phyloP scores from a whole-genome alignment of 2,113 vertebrate genomes.

The Alligator sinensis region DNA sequence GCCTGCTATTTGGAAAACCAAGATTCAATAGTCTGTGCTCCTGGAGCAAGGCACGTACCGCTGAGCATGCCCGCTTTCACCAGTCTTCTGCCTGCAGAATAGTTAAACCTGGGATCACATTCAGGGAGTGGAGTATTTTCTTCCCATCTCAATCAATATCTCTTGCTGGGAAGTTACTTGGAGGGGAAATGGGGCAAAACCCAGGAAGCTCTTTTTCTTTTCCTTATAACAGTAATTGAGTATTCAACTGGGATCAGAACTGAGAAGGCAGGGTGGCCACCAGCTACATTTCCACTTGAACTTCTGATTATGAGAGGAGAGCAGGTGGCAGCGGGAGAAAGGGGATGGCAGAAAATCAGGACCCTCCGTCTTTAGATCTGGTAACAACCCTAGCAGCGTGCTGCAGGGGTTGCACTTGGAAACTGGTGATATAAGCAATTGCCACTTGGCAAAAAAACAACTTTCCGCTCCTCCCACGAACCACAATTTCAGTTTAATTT shows the following conservation, averaged over 20 bases:
- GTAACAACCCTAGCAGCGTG: constrained; percentile 25
- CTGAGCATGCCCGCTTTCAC: background rate
- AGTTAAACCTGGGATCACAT: background rate
- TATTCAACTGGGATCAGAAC: background rate
- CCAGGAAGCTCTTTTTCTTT: background rate
- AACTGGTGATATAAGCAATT: constrained; percentile 36
- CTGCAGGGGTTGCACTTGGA: background rate
- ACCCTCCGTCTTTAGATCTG: constrained; percentile 15
- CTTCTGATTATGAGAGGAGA: constrained; percentile 32
- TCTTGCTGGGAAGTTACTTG: background rate
- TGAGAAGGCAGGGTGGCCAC: constrained; percentile 19
- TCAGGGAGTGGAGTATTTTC: background rate
- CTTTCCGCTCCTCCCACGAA: constrained; percentile 42
- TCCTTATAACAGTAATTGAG: background rate
- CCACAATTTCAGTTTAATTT: constrained; percentile 74
- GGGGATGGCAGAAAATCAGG: constrained; percentile 30
- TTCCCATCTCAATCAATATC: background rate
- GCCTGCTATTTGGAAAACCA: background rate
- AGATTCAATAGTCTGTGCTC: constrained; percentile 22
- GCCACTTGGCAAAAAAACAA: constrained; percentile 37
- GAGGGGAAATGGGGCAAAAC: background rate
- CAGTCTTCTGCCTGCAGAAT: background rate
- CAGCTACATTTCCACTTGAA: constrained; percentile 40
- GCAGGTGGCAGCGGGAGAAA: constrained; percentile 46
- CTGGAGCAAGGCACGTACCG: background rate